Evolutionary conservation across 2,797 vertebrate genomes (phyloP).

Genomic region (Danio kyathit): DNA sequence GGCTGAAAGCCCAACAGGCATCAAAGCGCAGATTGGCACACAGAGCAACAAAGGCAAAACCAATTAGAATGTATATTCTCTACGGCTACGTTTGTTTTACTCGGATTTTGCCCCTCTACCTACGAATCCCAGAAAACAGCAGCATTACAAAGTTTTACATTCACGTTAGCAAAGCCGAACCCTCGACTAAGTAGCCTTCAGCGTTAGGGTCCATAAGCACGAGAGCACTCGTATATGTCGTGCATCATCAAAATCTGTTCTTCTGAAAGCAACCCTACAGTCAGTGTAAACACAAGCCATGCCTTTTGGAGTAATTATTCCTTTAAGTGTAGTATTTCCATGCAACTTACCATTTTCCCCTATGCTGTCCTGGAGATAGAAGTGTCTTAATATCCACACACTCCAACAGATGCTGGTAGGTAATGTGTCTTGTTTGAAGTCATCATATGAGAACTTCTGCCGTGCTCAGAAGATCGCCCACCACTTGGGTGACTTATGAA

Average conservation of each 20-base stretch:
- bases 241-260: conserved; percentile 28
- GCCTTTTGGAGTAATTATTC: conserved; percentile 80
- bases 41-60: conserved; percentile 72
- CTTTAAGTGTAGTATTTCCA: conserved; percentile 75
- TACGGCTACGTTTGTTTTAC: conserved; percentile 70
- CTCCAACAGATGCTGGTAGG: conserved; percentile 99
- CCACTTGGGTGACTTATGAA: conserved; percentile 99
- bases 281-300: conserved; percentile 78
- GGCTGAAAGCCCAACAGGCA: conserved; percentile 69
- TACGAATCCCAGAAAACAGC: conserved; percentile 71
- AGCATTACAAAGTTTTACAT: conserved; percentile 80
- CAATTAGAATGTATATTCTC: conserved; percentile 65
- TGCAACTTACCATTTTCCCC: conserved; percentile 96
- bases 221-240: conserved; percentile 76
- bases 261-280: conserved; percentile 68
- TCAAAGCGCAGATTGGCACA: conserved; percentile 69
- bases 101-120: conserved; percentile 44
- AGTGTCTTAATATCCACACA: conserved; percentile 99
- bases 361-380: conserved; percentile 96
- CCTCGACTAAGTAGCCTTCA: conserved; percentile 72
- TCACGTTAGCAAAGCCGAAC: conserved; percentile 73
- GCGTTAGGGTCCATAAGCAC: conserved; percentile 67
- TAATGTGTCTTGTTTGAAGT: conserved; percentile 99
- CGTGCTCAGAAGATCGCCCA: conserved; percentile 99
- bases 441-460: conserved; percentile 99